Percentiles rank a stretch among this genome's conserved stretches.
phyloP scores from a whole-genome alignment of 2,888 invertebrate species.

The Oligia latruncula region DNA sequence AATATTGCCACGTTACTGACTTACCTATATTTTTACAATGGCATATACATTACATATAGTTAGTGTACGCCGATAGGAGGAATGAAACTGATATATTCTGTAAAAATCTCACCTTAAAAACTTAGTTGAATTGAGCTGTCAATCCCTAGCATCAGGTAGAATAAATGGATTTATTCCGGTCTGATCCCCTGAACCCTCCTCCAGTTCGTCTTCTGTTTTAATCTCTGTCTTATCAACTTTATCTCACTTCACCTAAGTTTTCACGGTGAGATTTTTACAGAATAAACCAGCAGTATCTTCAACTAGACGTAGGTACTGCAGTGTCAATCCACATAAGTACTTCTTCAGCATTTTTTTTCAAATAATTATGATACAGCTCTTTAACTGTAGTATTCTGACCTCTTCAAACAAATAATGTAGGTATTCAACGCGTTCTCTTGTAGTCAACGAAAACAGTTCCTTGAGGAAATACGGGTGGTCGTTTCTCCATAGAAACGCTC shows the following conservation, averaged over 20 bases:
- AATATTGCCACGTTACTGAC: background rate
- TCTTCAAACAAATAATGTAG: background rate
- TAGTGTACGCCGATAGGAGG: background rate
- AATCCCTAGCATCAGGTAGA: background rate
- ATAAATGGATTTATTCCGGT: background rate
- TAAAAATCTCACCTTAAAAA: too few relatives aligned
- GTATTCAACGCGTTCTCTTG: background rate
- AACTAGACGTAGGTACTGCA: background rate
- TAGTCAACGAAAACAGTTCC: background rate
- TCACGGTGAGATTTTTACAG: background rate
- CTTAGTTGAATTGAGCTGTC: background rate
- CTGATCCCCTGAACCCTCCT: too few relatives aligned
- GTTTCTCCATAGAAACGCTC: too few relatives aligned
- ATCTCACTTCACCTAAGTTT: background rate
- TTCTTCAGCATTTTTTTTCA: background rate
- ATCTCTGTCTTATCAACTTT: too few relatives aligned
- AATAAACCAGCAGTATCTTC: background rate
- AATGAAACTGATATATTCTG: background rate
- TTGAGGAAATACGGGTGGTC: background rate
- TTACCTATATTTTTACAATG: background rate
- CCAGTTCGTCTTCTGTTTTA: too few relatives aligned
- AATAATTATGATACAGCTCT: background rate
- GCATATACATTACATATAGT: background rate
- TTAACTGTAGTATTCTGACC: background rate
- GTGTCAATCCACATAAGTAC: background rate